These are phyloP conservation scores for Heterotilapia buettikoferi DNA, from an alignment of 2,113 vertebrate genomes.

Conservation along the genomic window DNA sequence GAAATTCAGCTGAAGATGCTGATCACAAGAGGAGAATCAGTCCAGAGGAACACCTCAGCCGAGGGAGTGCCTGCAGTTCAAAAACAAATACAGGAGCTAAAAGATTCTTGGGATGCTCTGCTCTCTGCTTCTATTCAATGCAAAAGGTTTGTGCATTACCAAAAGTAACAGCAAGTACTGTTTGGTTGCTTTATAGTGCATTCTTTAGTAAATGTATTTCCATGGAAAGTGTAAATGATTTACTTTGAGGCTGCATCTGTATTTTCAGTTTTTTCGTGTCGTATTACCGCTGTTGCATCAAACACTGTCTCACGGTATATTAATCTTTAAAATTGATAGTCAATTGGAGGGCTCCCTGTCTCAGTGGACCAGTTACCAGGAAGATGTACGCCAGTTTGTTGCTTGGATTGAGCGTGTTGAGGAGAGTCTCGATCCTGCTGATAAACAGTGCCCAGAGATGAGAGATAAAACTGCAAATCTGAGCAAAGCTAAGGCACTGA, in stretches of 20 bases:
- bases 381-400: slow-evolving; percentile 88
- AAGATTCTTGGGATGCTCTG: slow-evolving; percentile 87
- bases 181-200: background rate
- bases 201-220: background rate
- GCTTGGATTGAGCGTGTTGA: slow-evolving; percentile 87
- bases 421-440: slow-evolving; percentile 75
- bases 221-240: background rate
- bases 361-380: slow-evolving; percentile 97
- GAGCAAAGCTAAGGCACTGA: slow-evolving; percentile 84
- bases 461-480: slow-evolving; percentile 86
- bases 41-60: slow-evolving; percentile 87
- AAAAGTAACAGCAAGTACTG: background rate
- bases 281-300: background rate
- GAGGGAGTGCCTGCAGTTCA: slow-evolving; percentile 82
- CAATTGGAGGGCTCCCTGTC: slow-evolving; percentile 92
- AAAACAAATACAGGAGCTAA: slow-evolving; percentile 82
- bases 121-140: slow-evolving; percentile 86
- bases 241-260: background rate
- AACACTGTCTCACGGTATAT: background rate
- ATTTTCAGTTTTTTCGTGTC: background rate
- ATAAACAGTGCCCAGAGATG: slow-evolving; percentile 82
- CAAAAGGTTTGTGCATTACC: slow-evolving; percentile 79
- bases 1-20: slow-evolving; percentile 96
- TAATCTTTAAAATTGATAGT: slow-evolving; percentile 65
- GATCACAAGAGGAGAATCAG: slow-evolving; percentile 87